Evolutionary conservation across 2,888 invertebrate species (phyloP), one percentile per base, ranked within the genome.

Genomic region (Labia minor): DNA sequence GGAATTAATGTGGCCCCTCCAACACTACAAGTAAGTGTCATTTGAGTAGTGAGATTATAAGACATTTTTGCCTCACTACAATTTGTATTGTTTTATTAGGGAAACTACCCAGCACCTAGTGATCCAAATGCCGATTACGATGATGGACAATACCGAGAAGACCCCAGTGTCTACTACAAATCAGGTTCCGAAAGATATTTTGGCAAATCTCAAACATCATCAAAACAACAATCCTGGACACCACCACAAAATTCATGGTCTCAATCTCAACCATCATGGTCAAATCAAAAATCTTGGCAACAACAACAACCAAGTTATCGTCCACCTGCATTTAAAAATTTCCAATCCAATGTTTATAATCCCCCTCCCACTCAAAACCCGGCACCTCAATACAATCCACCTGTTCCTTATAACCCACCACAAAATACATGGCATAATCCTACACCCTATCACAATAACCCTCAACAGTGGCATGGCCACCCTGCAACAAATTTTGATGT

Each of bases 121-220:
- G 49, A 64, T 18, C 37, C 61, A n/a, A 63, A 63, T 61, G 83
- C 85, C 69, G 86, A 88, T 74, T 85, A 89, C 73, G 92, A 92
- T 74, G 92, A 92, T 74, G 92, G 92, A 0, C 91, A 92, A 73
- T 92, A 92, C 77, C 82, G 90, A 63, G 92, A 92, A 75, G 91
- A 92, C 76, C 92, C 92, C 0, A 83, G 84, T 69, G 82, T 89
- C 69, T 92, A 92, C 78, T 87, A 89, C 76, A 83, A 84, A 65
- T 65, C 67, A 65, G 69, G 67, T 19, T 69, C 62, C 68, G 70
- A 70, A 70, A 71, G 49, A 49, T 49, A 49, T 16, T 49, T 49
- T 49, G 49, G 49, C 16, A 16, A 16, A 49, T 49, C 49, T 6
- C 26, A 26, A 26, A 26, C 26, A 8, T 49, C 49, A 14, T 16